Base-by-base conservation (phyloP, 2,113 vertebrate genomes). In the Sarotherodon lohbergeri region DNA sequence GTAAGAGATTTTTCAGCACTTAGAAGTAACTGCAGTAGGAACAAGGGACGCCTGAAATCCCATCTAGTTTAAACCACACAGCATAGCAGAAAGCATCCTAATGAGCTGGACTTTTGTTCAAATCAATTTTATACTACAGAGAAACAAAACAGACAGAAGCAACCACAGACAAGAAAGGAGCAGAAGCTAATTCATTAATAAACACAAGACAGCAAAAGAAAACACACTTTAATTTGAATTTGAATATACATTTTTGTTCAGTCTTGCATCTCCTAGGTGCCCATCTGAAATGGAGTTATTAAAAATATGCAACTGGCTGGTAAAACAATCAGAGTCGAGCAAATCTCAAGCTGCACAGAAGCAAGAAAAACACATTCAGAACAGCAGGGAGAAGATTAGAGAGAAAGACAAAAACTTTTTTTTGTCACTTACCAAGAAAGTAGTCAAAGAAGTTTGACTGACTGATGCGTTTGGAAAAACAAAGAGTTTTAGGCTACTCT, bases 361-460 rank as follows among this genome's bases (percentile, higher is more conserved):
- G 43, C 12, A 19, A 39, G 9, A 54, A 32, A 83, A 81, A 81
- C 7, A 16, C 34, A 29, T 56, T 10, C 5, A 6, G 7, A 29
- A 66, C 50, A 54, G 1, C 63, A 80, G 9, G 27, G 80, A 11
- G 24, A 39, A 54, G 9, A 81, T 7, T 1, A 56, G 8, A 27
- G 6, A 68, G 63, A 68, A 13, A 27, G 3, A 63, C 19, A 8
- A 29, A 59, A 16, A 1, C 1, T 16, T 9, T 29, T 56, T 29
- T 66, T 36, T 36, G 27, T 86, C 22, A 86, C 94, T 91, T 87
- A 94, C 93, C 90, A 36, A 34, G 4, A 34, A 80, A 79, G 29
- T 8, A 50, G 13, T 84, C 24, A 79, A 6, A 66, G 19, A 17
- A n/a, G 7, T 52, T n/a, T 59, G 56, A 82, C 50, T 32, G 46